Percentiles rank a stretch among this genome's conserved stretches.
phyloP scores from a whole-genome alignment of 2,113 vertebrate species.

The Rhodinocichla rosea region DNA sequence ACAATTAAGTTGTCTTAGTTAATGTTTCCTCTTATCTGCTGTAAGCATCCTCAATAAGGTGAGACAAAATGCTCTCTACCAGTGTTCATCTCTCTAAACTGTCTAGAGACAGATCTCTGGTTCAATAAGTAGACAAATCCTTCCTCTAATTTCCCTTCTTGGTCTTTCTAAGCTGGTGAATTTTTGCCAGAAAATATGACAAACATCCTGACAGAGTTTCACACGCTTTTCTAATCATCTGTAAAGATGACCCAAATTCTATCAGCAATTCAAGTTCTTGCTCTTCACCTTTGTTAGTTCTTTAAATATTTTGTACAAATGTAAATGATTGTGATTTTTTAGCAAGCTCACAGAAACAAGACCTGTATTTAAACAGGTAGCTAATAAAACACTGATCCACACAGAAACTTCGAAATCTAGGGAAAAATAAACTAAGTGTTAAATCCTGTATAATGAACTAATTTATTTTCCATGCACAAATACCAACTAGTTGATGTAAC shows the following conservation, averaged over 20 bases:
- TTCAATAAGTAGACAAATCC: not conserved
- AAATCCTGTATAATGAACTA: not conserved
- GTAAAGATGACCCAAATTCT: not conserved
- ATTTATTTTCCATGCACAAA: not conserved
- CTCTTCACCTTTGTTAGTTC: accelerated
- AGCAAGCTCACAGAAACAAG: not conserved
- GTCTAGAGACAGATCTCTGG: not conserved
- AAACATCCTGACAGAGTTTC: not conserved
- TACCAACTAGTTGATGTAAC: not conserved
- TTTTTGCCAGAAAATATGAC: not conserved
- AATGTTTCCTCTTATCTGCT: not conserved
- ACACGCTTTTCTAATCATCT: not conserved
- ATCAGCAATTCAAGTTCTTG: not conserved
- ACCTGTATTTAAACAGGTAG: not conserved
- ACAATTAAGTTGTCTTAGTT: not conserved
- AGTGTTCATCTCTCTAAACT: not conserved
- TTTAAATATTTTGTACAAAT: not conserved
- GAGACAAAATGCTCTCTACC: not conserved
- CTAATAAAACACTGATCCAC: not conserved
- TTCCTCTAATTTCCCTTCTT: not conserved
- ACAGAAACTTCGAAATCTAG: not conserved
- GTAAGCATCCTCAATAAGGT: not conserved
- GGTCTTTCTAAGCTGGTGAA: not conserved
- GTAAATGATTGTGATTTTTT: not conserved
- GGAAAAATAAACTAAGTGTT: not conserved